A percentile compares a stretch with the other conserved stretches of the same genome.
Evolutionary conservation across 1,140 invertebrate genomes (phyloP).

Genomic region (Calycopis cecrops): DNA sequence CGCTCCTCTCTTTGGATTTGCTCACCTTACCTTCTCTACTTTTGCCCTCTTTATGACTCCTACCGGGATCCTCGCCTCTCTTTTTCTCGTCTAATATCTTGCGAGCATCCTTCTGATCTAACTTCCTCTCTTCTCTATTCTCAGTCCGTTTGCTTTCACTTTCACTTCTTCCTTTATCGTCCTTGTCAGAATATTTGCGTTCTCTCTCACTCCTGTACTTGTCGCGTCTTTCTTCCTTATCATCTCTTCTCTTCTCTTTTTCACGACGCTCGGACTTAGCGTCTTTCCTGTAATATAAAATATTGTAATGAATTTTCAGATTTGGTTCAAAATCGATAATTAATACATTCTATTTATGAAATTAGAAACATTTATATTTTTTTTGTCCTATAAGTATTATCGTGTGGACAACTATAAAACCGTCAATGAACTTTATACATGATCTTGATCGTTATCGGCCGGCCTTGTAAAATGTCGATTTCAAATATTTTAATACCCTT

Average conservation of each 20-base stretch:
- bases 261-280: conserved; percentile 29
- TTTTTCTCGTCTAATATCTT: conserved; percentile 13
- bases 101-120: conserved; percentile 6
- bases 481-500: too few relatives aligned
- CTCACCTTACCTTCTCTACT: conserved; percentile 19
- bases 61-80: conserved; percentile 15
- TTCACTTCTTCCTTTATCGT: conserved; percentile 14
- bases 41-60: conserved; percentile 18
- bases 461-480: too few relatives aligned
- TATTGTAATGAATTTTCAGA: too few relatives aligned
- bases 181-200: conserved; percentile 18
- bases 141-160: conserved; percentile 8
- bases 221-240: conserved; percentile 34
- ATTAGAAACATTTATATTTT: too few relatives aligned
- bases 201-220: conserved; percentile 36
- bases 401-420: too few relatives aligned
- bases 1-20: conserved; percentile 23
- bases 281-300: conserved; percentile 31
- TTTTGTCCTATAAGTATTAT: too few relatives aligned
- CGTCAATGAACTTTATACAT: too few relatives aligned
- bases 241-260: conserved; percentile 28
- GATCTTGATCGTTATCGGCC: too few relatives aligned
- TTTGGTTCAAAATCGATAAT: too few relatives aligned
- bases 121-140: conserved; percentile 15
- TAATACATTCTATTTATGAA: too few relatives aligned